Evolutionary conservation across 2,888 invertebrate genomes (phyloP).

Genomic region (Phoenoteleia sp.): DNA sequence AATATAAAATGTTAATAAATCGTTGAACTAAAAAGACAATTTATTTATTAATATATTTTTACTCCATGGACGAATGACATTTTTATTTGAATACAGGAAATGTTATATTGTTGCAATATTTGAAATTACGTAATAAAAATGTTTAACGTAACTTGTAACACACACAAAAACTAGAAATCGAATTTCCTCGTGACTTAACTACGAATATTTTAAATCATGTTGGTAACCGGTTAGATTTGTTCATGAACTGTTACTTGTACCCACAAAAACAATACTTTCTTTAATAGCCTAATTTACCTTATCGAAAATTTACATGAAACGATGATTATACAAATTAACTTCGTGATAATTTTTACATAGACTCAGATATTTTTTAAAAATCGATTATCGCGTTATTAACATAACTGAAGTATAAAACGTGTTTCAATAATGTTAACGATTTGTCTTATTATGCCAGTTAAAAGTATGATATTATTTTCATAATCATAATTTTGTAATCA

Average conservation of each 20-base stretch:
- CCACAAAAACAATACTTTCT: slow-evolving; percentile 32
- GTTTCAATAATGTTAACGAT: background rate
- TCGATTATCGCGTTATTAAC: background rate
- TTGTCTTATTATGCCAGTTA: too few species aligned
- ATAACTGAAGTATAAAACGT: background rate
- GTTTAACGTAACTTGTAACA: slow-evolving; percentile 8
- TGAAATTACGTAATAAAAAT: slow-evolving; percentile 29
- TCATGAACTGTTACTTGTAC: slow-evolving; percentile 5
- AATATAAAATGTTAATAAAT: too few species aligned
- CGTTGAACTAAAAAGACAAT: too few species aligned
- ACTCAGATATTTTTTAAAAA: background rate
- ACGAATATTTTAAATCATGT: slow-evolving; percentile 29
- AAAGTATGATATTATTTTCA: too few species aligned
- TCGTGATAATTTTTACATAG: background rate
- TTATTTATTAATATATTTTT: background rate
- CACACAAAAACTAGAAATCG: slow-evolving; percentile 19
- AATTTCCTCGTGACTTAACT: slow-evolving; percentile 36
- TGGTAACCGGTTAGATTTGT: slow-evolving; percentile 24
- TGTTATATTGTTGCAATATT: background rate
- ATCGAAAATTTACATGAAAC: slow-evolving; percentile 25
- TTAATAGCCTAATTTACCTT: slow-evolving; percentile 15
- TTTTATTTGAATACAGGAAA: slow-evolving; percentile 2
- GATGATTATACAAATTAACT: slow-evolving; percentile 22
- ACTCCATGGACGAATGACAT: background rate
- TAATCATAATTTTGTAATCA: too few species aligned